Conservation (phyloP, 2,888 invertebrate genomes). For the Pollenia labialis region DNA sequence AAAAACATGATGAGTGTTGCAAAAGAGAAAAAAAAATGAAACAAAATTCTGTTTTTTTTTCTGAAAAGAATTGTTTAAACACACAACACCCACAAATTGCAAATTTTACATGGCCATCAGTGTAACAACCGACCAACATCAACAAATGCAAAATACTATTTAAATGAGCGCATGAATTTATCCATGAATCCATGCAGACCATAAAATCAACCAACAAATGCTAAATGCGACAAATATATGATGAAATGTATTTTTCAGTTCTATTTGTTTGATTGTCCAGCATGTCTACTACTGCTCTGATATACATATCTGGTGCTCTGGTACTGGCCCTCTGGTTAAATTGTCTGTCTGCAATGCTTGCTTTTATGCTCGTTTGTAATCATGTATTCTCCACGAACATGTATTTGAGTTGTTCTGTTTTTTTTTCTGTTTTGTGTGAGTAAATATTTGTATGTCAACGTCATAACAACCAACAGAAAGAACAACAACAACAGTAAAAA, state of each 20-base stretch:
- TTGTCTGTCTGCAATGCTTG: conserved; percentile 59
- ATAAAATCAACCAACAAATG: conserved; percentile 69
- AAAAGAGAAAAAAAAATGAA: conserved; percentile 9
- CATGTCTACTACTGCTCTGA: conserved; percentile 30
- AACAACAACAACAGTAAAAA: not conserved
- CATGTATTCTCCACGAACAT: not conserved
- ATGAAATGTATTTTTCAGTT: conserved; percentile 63
- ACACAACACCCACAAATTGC: conserved; percentile 71
- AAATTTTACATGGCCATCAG: conserved; percentile 71
- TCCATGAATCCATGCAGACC: conserved; percentile 68
- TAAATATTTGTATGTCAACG: conserved; percentile 65
- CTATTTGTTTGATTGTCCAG: conserved; percentile 64
- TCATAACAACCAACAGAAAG: conserved; percentile 44
- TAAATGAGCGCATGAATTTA: conserved; percentile 55
- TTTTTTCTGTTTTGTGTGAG: conserved; percentile 22
- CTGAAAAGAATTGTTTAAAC: conserved; percentile 61
- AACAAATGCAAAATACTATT: conserved; percentile 61
- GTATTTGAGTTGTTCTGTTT: conserved; percentile 5
- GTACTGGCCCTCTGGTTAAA: conserved; percentile 56
- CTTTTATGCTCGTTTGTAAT: not conserved
- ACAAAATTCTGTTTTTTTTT: not conserved
- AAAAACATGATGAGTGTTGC: conserved; percentile 58
- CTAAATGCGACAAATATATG: conserved; percentile 63
- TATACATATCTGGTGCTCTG: not conserved
- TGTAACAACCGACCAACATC: conserved; percentile 64